Percentiles rank a stretch among this genome's conserved stretches.
Conservation (phyloP, 2,797 vertebrate genomes). For the Clangula hyemalis region DNA sequence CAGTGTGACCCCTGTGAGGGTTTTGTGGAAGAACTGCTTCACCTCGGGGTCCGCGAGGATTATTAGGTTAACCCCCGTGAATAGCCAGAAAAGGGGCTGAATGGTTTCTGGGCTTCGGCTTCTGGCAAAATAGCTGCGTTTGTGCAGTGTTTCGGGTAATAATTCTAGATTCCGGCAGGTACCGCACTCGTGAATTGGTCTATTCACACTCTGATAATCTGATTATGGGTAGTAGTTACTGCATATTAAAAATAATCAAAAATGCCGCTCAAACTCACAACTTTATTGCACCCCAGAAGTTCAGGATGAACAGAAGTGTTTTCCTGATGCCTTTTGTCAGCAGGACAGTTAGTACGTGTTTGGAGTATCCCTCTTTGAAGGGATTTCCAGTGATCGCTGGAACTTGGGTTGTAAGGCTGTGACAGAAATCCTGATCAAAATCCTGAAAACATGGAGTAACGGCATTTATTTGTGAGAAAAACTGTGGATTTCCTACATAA, state of each 20-base stretch:
- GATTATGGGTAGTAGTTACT: not conserved
- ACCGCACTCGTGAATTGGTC: not conserved
- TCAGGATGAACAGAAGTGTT: not conserved
- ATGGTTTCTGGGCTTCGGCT: not conserved
- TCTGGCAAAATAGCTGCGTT: not conserved
- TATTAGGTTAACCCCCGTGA: not conserved
- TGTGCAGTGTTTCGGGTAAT: not conserved
- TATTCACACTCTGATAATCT: not conserved
- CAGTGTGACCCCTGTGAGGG: not conserved
- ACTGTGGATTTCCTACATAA: not conserved
- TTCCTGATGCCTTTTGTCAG: not conserved
- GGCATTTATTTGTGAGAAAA: not conserved
- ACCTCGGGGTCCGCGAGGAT: fast-evolving
- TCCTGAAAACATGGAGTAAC: not conserved
- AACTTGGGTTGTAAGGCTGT: not conserved
- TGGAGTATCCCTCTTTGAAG: not conserved
- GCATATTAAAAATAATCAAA: not conserved
- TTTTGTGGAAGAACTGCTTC: not conserved
- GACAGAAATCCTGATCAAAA: not conserved
- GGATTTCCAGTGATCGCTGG: not conserved
- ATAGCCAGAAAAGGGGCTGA: not conserved
- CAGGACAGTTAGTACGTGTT: not conserved
- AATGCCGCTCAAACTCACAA: not conserved
- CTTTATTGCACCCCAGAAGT: not conserved
- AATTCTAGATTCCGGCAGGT: not conserved